Evolutionary conservation across 2,888 invertebrate genomes (phyloP).

Genomic region (Cataglyphis livida): DNA sequence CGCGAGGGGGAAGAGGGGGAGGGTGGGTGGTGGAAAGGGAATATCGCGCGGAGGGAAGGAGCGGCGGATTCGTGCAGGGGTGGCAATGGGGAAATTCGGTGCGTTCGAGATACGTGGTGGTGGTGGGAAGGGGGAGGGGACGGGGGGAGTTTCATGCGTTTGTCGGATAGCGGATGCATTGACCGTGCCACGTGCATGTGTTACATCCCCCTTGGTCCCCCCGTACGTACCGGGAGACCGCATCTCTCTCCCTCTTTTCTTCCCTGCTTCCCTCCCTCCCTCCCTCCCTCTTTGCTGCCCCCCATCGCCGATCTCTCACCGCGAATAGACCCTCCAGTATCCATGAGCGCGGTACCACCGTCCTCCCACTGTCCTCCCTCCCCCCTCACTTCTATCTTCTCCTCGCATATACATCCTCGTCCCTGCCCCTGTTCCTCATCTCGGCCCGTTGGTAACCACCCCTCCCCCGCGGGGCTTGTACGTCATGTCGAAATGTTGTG

Average conservation of each 20-base stretch:
- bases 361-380: slow-evolving; percentile 57
- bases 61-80: slow-evolving; percentile 34
- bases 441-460: slow-evolving; percentile 40
- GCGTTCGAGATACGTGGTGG: slow-evolving; percentile 67
- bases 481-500: slow-evolving; percentile 84
- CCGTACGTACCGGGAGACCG: slow-evolving; percentile 44
- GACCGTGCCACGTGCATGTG: slow-evolving; percentile 85
- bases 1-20: slow-evolving; percentile 49
- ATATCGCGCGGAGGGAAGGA: slow-evolving; percentile 35
- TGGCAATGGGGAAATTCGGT: slow-evolving; percentile 67
- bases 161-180: slow-evolving; percentile 82
- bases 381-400: slow-evolving; percentile 1
- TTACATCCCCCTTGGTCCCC: slow-evolving; percentile 77
- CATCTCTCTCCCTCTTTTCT: slow-evolving; percentile 59
- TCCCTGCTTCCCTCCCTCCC: slow-evolving; percentile 12
- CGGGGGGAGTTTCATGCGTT: slow-evolving; percentile 79
- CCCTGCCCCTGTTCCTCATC: slow-evolving; percentile 8
- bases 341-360: slow-evolving; percentile 53
- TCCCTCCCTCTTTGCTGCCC: slow-evolving; percentile 55
- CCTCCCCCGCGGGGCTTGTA: slow-evolving; percentile 75
- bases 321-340: slow-evolving; percentile 70
- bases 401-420: slow-evolving; percentile 25
- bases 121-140: neutral
- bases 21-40: slow-evolving; percentile 17
- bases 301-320: slow-evolving; percentile 68